Evolutionary conservation across 2,113 vertebrate genomes (phyloP).

Genomic region (Elachura formosa): DNA sequence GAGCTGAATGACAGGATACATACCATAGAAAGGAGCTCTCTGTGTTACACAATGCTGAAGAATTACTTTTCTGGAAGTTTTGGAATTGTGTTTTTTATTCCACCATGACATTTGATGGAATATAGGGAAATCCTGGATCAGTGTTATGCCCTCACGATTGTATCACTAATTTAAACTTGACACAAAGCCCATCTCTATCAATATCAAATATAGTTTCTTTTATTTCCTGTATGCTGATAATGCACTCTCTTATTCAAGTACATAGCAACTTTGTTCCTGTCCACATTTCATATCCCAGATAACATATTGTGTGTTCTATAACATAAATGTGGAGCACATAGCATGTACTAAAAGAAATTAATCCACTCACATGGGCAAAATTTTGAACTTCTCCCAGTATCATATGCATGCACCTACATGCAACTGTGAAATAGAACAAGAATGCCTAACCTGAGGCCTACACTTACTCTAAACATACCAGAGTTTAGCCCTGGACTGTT

Average conservation of each 20-base stretch:
- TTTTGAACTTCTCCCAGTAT: background rate
- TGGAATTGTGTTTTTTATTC: background rate
- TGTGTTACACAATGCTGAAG: background rate
- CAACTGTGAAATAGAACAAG: background rate
- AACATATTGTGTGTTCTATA: background rate
- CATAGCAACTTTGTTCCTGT: background rate
- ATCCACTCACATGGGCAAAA: background rate
- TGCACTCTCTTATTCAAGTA: background rate
- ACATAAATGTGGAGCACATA: background rate
- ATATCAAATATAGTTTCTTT: background rate
- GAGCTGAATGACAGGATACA: background rate
- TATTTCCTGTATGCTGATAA: background rate
- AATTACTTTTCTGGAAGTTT: background rate
- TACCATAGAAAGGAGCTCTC: background rate
- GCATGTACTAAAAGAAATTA: background rate
- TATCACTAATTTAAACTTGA: background rate
- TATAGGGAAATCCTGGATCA: background rate
- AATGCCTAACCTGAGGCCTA: background rate
- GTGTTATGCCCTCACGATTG: background rate
- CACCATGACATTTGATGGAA: background rate
- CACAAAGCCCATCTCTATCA: background rate
- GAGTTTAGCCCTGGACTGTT: background rate
- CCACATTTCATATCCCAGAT: background rate
- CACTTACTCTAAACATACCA: background rate
- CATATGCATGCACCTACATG: background rate